Conservation (phyloP, 2,797 vertebrate genomes). For the Coracias cyanogaster region DNA sequence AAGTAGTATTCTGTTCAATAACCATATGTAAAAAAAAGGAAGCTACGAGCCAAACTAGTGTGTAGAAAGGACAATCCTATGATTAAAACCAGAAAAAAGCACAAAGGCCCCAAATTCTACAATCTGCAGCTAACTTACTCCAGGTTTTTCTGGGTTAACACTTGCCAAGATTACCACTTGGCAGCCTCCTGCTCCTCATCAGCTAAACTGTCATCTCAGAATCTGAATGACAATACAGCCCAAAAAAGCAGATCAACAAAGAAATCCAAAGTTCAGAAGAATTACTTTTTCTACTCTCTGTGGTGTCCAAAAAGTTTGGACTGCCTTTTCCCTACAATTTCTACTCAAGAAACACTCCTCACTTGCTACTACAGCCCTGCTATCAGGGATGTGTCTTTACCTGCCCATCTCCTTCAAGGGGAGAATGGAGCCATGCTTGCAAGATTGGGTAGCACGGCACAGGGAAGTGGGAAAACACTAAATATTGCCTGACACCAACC, state of each 20-base stretch:
- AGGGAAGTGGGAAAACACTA: neutral
- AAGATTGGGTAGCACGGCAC: neutral
- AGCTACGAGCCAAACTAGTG: neutral
- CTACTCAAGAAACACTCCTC: neutral
- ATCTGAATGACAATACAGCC: neutral
- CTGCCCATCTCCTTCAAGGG: neutral
- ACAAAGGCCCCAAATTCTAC: neutral
- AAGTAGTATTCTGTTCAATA: neutral
- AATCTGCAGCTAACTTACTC: neutral
- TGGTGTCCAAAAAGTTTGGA: neutral
- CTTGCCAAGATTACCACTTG: neutral
- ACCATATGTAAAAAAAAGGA: neutral
- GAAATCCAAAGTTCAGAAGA: neutral
- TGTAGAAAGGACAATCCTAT: neutral
- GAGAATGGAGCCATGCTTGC: neutral
- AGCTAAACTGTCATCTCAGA: neutral
- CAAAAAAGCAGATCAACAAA: neutral
- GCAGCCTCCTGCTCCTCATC: neutral
- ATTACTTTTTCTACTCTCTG: neutral
- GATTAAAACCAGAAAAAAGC: neutral
- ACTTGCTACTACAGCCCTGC: neutral
- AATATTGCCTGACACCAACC: neutral
- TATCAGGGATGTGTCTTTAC: neutral
- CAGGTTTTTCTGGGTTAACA: neutral
- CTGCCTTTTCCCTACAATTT: neutral